phyloP scores from a whole-genome alignment of 2,113 vertebrate genomes.

The Onychostruthus taczanowskii region DNA sequence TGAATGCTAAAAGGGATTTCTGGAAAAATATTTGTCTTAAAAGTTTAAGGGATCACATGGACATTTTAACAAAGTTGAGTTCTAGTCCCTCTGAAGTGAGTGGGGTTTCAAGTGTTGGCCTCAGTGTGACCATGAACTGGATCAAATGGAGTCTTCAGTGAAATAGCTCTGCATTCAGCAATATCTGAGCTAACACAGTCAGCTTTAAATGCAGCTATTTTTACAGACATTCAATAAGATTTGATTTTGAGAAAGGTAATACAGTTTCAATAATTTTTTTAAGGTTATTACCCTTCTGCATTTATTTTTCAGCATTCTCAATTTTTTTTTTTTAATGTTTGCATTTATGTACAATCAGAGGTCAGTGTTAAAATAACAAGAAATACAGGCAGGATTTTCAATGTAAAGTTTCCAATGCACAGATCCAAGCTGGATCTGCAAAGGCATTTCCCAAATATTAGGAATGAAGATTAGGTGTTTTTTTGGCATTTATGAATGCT shows the following conservation, averaged over 20 bases:
- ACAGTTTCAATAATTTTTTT: background rate
- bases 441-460: background rate
- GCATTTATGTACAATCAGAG: background rate
- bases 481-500: background rate
- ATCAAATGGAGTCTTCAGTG: background rate
- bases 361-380: background rate
- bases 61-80: background rate
- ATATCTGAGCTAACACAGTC: background rate
- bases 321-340: background rate
- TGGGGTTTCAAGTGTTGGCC: background rate
- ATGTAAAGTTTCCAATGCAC: background rate
- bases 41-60: background rate
- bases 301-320: background rate
- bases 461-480: background rate
- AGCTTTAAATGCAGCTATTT: background rate
- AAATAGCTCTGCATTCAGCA: background rate
- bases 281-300: background rate
- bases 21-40: background rate
- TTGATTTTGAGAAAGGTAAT: background rate
- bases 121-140: background rate
- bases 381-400: background rate
- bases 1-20: background rate
- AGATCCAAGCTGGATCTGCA: background rate
- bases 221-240: background rate
- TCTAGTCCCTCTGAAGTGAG: background rate